Conservation (phyloP, 2,888 invertebrate genomes). For the Cacoxenus indagator region DNA sequence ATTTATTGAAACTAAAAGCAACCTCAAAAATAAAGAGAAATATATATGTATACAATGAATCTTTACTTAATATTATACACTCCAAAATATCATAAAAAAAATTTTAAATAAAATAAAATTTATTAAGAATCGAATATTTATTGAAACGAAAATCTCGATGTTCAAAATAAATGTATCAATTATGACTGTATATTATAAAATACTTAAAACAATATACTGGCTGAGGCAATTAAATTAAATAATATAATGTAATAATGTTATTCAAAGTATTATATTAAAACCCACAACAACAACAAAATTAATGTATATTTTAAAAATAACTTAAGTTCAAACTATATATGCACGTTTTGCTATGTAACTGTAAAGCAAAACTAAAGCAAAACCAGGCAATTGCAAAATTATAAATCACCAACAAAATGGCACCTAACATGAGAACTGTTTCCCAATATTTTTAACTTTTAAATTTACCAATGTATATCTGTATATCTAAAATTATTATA, state of each 20-base stretch:
- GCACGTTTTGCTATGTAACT: background rate
- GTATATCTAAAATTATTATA: background rate
- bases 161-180: too few species aligned
- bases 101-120: slow-evolving; percentile 15
- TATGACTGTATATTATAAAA: background rate
- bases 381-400: background rate
- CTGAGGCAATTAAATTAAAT: slow-evolving; percentile 59
- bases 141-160: slow-evolving; percentile 22
- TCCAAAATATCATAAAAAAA: too few species aligned
- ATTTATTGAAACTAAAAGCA: background rate
- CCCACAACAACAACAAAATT: slow-evolving; percentile 16
- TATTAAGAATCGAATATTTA: slow-evolving; percentile 17
- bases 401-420: background rate
- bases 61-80: too few species aligned
- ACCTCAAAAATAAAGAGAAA: slow-evolving; percentile 1
- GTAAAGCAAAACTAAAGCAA: background rate
- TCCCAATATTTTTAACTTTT: slow-evolving; percentile 9
- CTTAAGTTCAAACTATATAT: background rate
- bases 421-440: slow-evolving; percentile 37
- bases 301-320: slow-evolving; percentile 33
- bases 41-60: slow-evolving; percentile 8
- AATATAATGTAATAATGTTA: slow-evolving; percentile 5
- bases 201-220: slow-evolving; percentile 49
- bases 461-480: background rate
- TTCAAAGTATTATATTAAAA: slow-evolving; percentile 17